Evolutionary conservation across 1,140 invertebrate species (phyloP).

Genomic region (Nephotettix cincticeps): DNA sequence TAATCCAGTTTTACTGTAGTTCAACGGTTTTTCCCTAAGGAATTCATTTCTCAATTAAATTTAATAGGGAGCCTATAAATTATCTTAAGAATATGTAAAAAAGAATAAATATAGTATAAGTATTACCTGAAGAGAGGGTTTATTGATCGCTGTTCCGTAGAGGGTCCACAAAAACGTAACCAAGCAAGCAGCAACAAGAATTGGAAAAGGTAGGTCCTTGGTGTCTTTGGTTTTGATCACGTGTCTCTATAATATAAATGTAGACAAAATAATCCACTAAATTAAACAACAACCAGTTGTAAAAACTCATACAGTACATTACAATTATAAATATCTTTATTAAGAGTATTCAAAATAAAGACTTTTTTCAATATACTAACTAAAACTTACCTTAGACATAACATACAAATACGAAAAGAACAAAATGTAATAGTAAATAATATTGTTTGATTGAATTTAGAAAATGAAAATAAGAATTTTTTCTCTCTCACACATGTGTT

Average conservation of each 20-base stretch:
- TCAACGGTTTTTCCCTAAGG: too few relatives aligned
- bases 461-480: too few relatives aligned
- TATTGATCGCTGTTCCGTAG: not conserved
- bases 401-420: not conserved
- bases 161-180: conserved; percentile 2
- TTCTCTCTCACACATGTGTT: too few relatives aligned
- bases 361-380: not conserved
- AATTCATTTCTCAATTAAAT: too few relatives aligned
- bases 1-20: too few relatives aligned
- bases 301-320: not conserved
- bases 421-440: not conserved
- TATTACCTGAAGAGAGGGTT: not conserved
- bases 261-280: not conserved
- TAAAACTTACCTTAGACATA: not conserved
- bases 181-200: not conserved
- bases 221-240: not conserved
- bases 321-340: not conserved
- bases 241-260: conserved; percentile 8
- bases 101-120: too few relatives aligned
- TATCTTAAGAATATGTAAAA: too few relatives aligned
- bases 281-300: not conserved
- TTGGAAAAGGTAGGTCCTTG: conserved; percentile 11
- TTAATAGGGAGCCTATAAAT: too few relatives aligned
- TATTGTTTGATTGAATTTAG: too few relatives aligned
- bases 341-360: not conserved